Percentiles rank a stretch among this genome's conserved stretches.
These are phyloP conservation scores for Merodon equestris DNA, from an alignment of 2,888 invertebrate genomes.

Conservation along the genomic window DNA sequence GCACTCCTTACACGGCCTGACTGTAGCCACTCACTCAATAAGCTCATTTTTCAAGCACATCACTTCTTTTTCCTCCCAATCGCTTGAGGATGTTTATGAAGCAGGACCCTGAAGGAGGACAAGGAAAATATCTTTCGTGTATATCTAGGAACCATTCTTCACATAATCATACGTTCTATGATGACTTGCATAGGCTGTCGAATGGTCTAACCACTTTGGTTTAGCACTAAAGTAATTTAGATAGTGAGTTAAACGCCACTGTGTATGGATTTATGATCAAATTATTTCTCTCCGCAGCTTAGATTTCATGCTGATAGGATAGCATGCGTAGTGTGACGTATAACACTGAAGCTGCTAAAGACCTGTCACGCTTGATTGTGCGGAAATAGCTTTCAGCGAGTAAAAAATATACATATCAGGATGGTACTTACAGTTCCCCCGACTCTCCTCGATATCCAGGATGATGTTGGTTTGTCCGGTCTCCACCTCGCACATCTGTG, in stretches of 20 bases:
- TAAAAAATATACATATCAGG: no score
- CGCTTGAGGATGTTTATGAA: constrained; percentile 59
- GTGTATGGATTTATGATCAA: constrained; percentile 59
- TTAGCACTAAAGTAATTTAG: constrained; percentile 29
- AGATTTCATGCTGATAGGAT: constrained; percentile 60
- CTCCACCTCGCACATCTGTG: constrained; percentile 88
- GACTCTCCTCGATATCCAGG: constrained; percentile 93
- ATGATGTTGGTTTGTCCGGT: constrained; percentile 93
- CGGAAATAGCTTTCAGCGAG: no score
- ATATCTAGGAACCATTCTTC: neutral
- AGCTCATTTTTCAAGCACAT: constrained; percentile 59
- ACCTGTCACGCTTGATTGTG: constrained; percentile 34
- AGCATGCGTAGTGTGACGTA: constrained; percentile 42
- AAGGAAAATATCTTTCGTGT: constrained; percentile 55
- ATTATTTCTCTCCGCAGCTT: constrained; percentile 33
- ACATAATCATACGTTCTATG: constrained; percentile 44
- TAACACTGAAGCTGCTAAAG: constrained; percentile 40
- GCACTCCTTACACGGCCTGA: constrained; percentile 40
- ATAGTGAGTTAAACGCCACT: constrained; percentile 59
- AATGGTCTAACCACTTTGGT: constrained; percentile 27
- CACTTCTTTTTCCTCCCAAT: constrained; percentile 39
- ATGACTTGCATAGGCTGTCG: constrained; percentile 14
- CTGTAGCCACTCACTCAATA: constrained; percentile 50
- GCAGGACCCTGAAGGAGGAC: constrained; percentile 49
- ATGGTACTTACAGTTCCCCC: constrained; percentile 87